These are phyloP conservation scores for Enteromius anoplus DNA, from an alignment of 2,797 vertebrate species.

Conservation along the genomic window DNA sequence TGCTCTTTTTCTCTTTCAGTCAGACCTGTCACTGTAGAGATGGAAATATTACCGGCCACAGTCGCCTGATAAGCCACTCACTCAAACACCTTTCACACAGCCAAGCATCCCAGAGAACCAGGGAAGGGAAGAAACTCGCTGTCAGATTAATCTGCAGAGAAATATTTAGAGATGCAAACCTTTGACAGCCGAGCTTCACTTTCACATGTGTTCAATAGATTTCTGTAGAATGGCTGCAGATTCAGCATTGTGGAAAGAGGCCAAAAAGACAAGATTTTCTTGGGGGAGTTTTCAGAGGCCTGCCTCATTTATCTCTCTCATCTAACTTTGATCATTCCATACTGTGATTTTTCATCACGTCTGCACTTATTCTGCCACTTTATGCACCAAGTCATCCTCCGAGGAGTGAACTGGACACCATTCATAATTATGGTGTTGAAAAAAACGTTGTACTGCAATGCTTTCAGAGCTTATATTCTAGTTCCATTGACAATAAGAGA, in stretches of 20 bases:
- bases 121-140: conserved; percentile 42
- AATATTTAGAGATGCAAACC: conserved; percentile 72
- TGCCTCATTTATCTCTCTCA: conserved; percentile 47
- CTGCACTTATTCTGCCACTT: conserved; percentile 29
- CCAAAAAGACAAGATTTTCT: conserved; percentile 46
- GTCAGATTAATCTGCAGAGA: conserved; percentile 59
- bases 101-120: conserved; percentile 34
- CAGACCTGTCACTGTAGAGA: conserved; percentile 10
- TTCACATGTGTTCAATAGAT: conserved; percentile 73
- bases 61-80: conserved; percentile 39
- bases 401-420: background rate
- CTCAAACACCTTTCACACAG: conserved; percentile 43
- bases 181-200: conserved; percentile 73
- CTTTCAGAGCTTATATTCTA: background rate
- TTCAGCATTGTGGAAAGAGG: conserved; percentile 70
- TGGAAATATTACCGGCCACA: conserved; percentile 29
- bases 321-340: conserved; percentile 48
- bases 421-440: conserved; percentile 25
- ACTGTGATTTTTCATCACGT: conserved; percentile 21
- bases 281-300: conserved; percentile 38
- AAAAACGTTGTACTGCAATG: background rate
- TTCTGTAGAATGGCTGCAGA: conserved; percentile 69
- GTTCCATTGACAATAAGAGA: background rate
- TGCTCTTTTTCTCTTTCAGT: conserved; percentile 10
- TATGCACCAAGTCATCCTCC: conserved; percentile 30